Percentiles rank a stretch among this genome's conserved stretches.
Evolutionary conservation across 1,140 invertebrate species (phyloP).

Genomic region (Drosophila ercepeae): DNA sequence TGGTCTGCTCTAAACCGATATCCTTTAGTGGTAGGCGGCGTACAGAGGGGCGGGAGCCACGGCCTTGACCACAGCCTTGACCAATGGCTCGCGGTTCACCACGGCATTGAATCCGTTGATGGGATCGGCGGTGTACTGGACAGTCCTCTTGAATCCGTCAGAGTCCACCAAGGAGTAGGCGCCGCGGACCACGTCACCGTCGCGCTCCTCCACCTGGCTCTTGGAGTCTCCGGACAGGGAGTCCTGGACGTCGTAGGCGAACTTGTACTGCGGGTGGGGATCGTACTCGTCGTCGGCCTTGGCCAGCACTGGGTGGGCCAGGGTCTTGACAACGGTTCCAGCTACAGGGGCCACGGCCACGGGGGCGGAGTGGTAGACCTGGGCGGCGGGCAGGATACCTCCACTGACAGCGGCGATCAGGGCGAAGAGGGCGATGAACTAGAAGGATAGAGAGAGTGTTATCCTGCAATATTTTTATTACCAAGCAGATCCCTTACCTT

Average conservation of each 20-base stretch:
- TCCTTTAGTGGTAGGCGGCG: conserved; percentile 37
- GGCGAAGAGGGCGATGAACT: conserved; percentile 55
- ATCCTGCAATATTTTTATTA: too few species aligned
- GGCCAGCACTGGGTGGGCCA: conserved; percentile 48
- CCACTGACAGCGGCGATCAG: conserved; percentile 43
- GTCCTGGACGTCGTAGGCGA: conserved; percentile 84
- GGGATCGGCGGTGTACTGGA: conserved; percentile 80
- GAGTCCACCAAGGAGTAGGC: conserved; percentile 68
- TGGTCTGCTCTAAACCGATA: too few species aligned
- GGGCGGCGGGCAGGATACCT: conserved; percentile 41
- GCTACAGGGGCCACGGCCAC: conserved; percentile 35
- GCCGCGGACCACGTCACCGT: conserved; percentile 85
- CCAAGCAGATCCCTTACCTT: conserved; percentile 26
- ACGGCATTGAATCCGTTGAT: conserved; percentile 82
- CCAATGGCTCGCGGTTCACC: conserved; percentile 77
- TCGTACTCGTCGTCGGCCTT: conserved; percentile 61
- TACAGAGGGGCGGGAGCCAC: conserved; percentile 19
- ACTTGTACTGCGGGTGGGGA: conserved; percentile 84
- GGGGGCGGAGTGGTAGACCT: conserved; percentile 47
- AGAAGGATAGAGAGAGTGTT: neutral
- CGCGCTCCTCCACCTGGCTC: conserved; percentile 85
- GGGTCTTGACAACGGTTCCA: conserved; percentile 23
- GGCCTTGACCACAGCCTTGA: conserved; percentile 39
- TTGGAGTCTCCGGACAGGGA: conserved; percentile 85
- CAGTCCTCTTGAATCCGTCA: conserved; percentile 70